Percentiles rank a stretch among this genome's conserved stretches.
These are phyloP conservation scores for Gasterosteus aculeatus DNA, from an alignment of 2,113 vertebrate species.

Conservation along the genomic window DNA sequence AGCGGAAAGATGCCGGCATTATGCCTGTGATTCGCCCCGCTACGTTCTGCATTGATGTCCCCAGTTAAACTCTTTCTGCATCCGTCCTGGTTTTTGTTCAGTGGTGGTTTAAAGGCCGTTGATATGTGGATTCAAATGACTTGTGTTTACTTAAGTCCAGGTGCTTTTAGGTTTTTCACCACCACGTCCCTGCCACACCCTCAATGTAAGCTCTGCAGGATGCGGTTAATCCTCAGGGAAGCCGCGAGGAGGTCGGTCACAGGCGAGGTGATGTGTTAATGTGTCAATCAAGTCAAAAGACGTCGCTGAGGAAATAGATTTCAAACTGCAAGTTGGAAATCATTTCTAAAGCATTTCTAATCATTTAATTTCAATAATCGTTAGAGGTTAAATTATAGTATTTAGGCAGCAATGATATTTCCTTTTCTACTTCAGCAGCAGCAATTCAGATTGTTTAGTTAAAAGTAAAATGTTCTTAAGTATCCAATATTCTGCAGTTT, in stretches of 20 bases:
- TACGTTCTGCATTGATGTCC: not conserved
- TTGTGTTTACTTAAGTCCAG: slow-evolving; percentile 43
- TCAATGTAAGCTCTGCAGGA: slow-evolving; percentile 42
- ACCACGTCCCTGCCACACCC: slow-evolving; percentile 49
- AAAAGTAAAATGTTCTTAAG: not conserved
- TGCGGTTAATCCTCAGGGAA: slow-evolving; percentile 49
- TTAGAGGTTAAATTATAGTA: not conserved
- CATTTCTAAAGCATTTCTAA: too few relatives aligned
- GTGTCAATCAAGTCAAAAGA: not conserved
- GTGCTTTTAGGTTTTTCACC: slow-evolving; percentile 34
- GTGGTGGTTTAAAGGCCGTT: slow-evolving; percentile 19
- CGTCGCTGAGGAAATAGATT: not conserved
- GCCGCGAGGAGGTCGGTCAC: slow-evolving; percentile 20
- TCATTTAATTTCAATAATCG: not conserved
- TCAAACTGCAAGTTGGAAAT: not conserved
- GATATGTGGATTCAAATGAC: slow-evolving; percentile 23
- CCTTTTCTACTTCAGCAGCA: not conserved
- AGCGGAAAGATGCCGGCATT: not conserved
- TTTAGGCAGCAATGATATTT: not conserved
- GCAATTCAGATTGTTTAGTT: not conserved
- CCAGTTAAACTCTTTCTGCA: not conserved
- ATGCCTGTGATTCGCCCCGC: not conserved
- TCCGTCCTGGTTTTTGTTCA: not conserved
- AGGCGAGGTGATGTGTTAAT: slow-evolving; percentile 8
- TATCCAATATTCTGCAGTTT: not conserved